Conservation (phyloP, 1,140 invertebrate genomes). For the Zaprionus taronus region DNA sequence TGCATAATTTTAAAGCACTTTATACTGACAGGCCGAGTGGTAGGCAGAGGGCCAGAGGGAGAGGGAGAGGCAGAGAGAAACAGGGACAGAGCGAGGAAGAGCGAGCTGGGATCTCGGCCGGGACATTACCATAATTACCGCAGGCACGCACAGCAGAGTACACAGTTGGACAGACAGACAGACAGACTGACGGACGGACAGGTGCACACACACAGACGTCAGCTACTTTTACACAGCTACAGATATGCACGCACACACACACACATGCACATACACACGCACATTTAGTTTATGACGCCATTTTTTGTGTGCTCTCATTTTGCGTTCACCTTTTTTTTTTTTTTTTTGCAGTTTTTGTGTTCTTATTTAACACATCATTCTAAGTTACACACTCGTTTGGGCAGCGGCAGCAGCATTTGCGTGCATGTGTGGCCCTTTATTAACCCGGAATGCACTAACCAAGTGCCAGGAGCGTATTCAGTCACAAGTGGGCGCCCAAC, state of each 20-base stretch:
- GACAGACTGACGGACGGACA: conserved; percentile 25
- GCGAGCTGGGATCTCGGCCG: conserved; percentile 41
- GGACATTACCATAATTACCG: conserved; percentile 75
- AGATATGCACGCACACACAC: conserved; percentile 20
- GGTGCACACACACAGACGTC: conserved; percentile 22
- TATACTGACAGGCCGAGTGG: conserved; percentile 43
- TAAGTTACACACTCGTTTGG: conserved; percentile 23
- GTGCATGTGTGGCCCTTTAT: conserved; percentile 42
- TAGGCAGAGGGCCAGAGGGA: conserved; percentile 18
- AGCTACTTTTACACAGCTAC: not conserved
- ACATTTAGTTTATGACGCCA: conserved; percentile 47
- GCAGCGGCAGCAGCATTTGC: too few species aligned
- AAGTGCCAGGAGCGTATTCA: conserved; percentile 7
- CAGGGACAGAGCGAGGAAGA: conserved; percentile 2
- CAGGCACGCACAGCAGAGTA: conserved; percentile 43
- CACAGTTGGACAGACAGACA: conserved; percentile 37
- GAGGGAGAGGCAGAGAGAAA: conserved; percentile 23
- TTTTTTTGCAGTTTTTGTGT: conserved; percentile 15
- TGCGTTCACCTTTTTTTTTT: conserved; percentile 35
- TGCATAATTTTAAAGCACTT: conserved; percentile 71
- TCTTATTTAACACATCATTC: conserved; percentile 35
- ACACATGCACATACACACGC: conserved; percentile 32
- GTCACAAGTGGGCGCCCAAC: conserved; percentile 26
- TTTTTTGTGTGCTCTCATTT: conserved; percentile 57
- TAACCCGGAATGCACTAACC: conserved; percentile 47